Conservation (phyloP, 1,140 invertebrate genomes). For the Hormaphis cornu region DNA sequence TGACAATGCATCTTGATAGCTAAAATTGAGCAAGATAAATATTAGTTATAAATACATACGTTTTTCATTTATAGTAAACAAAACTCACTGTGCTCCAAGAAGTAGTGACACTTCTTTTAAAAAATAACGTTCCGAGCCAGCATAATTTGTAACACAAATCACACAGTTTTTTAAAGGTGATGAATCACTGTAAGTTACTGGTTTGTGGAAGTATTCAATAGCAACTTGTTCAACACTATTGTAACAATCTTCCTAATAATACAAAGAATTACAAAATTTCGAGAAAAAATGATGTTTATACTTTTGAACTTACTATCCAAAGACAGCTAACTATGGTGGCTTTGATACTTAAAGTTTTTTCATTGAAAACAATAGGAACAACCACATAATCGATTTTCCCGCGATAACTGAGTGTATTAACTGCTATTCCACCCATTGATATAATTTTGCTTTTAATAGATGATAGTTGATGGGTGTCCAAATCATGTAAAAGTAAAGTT, state of each 20-base stretch:
- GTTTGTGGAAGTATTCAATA: constrained; percentile 55
- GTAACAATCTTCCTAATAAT: constrained; percentile 48
- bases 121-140: constrained; percentile 58
- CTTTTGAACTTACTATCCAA: constrained; percentile 18
- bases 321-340: constrained; percentile 19
- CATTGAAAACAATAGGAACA: constrained; percentile 24
- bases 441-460: constrained; percentile 23
- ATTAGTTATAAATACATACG: background rate
- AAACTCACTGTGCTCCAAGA: constrained; percentile 59
- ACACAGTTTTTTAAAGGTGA: constrained; percentile 59
- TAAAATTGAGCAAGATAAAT: background rate
- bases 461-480: constrained; percentile 7
- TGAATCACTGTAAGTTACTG: constrained; percentile 44
- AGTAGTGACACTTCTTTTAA: constrained; percentile 56
- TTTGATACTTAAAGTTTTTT: constrained; percentile 2
- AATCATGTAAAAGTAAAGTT: background rate
- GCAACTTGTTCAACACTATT: constrained; percentile 43
- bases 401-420: constrained; percentile 13
- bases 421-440: constrained; percentile 13
- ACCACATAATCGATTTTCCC: constrained; percentile 12
- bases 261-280: background rate
- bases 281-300: background rate
- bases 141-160: constrained; percentile 66
- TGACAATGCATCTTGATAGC: constrained; percentile 49
- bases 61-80: background rate